A percentile compares a stretch with the other conserved stretches of the same genome.
Evolutionary conservation across 1,140 invertebrate species (phyloP).

Genomic region (Callitettix versicolor): DNA sequence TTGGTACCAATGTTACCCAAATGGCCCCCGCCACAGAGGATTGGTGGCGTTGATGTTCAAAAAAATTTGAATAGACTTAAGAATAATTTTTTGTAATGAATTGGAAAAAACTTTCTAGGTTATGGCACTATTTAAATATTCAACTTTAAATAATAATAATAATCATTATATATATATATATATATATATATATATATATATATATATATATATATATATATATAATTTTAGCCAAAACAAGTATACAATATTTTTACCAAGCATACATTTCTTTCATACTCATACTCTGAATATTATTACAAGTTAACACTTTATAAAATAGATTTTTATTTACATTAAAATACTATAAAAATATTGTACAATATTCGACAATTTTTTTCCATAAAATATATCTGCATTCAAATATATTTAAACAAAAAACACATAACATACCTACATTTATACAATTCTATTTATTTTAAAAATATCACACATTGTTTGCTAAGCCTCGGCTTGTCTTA

Average conservation of each 20-base stretch:
- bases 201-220: too few species aligned
- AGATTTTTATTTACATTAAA: background rate
- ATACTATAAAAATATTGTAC: background rate
- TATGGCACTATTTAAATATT: too few species aligned
- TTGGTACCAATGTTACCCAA: too few species aligned
- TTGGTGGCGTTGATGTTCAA: too few species aligned
- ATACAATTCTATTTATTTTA: background rate
- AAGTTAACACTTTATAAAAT: background rate
- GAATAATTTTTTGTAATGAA: too few species aligned
- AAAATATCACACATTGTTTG: slow-evolving; percentile 6
- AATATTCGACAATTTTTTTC: background rate
- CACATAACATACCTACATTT: background rate
- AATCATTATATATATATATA: too few species aligned
- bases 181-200: too few species aligned
- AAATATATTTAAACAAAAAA: background rate
- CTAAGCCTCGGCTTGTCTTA: slow-evolving; percentile 7
- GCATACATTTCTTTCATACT: background rate
- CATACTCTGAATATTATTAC: background rate
- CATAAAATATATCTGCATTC: background rate
- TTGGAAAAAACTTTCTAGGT: too few species aligned
- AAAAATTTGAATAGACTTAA: too few species aligned
- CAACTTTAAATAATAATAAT: too few species aligned
- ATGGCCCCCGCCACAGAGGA: too few species aligned
- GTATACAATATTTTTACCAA: background rate
- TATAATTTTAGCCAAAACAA: background rate